Base-by-base conservation (phyloP, 2,888 invertebrate species). In the Drosophila pseudotakahashii region DNA sequence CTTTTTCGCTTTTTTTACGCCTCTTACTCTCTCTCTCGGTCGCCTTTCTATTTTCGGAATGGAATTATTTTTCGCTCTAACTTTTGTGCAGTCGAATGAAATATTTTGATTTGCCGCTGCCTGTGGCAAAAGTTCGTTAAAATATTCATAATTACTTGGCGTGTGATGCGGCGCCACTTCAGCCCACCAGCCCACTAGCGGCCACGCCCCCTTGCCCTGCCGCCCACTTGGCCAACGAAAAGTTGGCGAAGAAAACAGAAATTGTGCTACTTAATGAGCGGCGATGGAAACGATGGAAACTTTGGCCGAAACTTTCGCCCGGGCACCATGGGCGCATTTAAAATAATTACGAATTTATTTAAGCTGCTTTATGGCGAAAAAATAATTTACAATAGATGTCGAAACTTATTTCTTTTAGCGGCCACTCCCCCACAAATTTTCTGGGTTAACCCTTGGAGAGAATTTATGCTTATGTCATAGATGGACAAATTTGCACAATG, bases 291-390 rank as follows among this genome's bases (percentile, higher is more conserved):
- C 81, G 84, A 75, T 72, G 73, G 50, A 73, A 88, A 88, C 81
- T 88, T 88, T 78, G 74, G 51, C 48, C 63, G 23, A 71, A 88
- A 86, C 79, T 84, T 88, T 83, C 47, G 34, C 36, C 48, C 41
- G 64, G 64, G 74, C 66, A 66, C 58, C 59, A 52, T 52, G 66
- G 79, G 76, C 68, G 75, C 84, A 75, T 84, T 88, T 88, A 84
- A 84, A 84, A 84, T 84, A 88, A 84, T 84, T 88, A 88, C 88
- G 73, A 84, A 80, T 84, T 84, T 86, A 88, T 84, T 84, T 84
- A 84, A 84, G 84, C 88, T 88, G 70, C 84, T 84, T 78, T 77
- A 82, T 69, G 79, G 69, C 72, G 55, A 70, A 73, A 73, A 86
- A 83, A 83, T 81, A 71, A 84, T 83, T 84, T 83, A 78, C 78